Conservation (phyloP, 2,797 vertebrate genomes). For the Karalla daura region DNA sequence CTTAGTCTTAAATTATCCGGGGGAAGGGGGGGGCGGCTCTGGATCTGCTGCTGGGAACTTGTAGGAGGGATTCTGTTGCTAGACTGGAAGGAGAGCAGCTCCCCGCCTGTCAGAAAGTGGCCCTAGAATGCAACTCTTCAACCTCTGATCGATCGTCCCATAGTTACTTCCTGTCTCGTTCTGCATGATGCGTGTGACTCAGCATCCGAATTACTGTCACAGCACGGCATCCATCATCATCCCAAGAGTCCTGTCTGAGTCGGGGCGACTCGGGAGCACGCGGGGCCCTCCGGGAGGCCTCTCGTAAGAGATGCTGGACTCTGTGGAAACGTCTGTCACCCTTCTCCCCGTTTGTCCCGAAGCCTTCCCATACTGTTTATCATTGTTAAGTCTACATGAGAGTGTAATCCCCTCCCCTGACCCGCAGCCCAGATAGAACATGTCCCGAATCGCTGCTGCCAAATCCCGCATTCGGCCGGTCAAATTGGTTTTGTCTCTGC, state of each 20-base stretch:
- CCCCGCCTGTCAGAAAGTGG: neutral
- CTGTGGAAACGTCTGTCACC: conserved; percentile 35
- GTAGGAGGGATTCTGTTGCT: neutral
- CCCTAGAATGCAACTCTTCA: conserved; percentile 53
- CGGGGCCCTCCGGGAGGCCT: conserved; percentile 16
- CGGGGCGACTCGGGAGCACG: conserved; percentile 28
- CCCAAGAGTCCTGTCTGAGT: conserved; percentile 38
- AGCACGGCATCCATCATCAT: conserved; percentile 44
- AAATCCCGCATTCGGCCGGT: conserved; percentile 1
- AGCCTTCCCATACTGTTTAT: conserved; percentile 47
- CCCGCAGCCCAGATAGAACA: conserved; percentile 51
- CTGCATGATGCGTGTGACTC: conserved; percentile 67
- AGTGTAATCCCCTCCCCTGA: conserved; percentile 41
- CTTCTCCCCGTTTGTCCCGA: conserved; percentile 36
- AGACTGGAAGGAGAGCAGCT: neutral
- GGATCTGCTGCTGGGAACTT: conserved; percentile 2
- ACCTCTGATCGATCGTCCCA: conserved; percentile 25
- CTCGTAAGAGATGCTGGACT: conserved; percentile 26
- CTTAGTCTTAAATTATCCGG: neutral
- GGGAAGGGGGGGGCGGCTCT: neutral
- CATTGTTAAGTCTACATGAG: conserved; percentile 25
- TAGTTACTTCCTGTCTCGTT: conserved; percentile 47
- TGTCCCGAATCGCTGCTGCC: conserved; percentile 40
- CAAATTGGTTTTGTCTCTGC: neutral
- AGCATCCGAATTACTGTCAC: conserved; percentile 43